Conservation (phyloP, 1,140 invertebrate species). For the Tetragnatha versicolor region DNA sequence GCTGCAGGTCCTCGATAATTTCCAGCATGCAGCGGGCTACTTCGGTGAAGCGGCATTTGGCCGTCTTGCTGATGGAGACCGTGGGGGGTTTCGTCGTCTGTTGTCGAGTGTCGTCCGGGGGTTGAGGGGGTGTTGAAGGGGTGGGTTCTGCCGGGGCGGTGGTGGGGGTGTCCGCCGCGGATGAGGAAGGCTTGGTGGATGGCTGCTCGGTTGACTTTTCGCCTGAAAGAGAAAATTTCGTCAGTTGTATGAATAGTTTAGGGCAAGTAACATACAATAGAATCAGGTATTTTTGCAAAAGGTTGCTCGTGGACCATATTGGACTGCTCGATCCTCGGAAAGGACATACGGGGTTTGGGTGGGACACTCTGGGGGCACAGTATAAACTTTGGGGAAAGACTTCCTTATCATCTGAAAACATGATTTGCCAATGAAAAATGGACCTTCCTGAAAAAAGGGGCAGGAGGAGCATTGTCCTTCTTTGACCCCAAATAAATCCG, state of each 20-base stretch:
- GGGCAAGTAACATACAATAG: neutral
- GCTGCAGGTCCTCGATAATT: slow-evolving; percentile 62
- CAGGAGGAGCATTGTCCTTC: too few relatives aligned
- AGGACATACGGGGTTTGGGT: too few relatives aligned
- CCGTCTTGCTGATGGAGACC: slow-evolving; percentile 33
- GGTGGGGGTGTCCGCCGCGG: neutral
- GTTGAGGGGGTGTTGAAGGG: neutral
- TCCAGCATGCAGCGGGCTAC: slow-evolving; percentile 63
- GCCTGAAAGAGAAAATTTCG: neutral
- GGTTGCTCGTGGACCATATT: neutral
- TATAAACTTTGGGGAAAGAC: too few relatives aligned
- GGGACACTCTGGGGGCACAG: too few relatives aligned
- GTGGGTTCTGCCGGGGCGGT: neutral
- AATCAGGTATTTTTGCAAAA: neutral
- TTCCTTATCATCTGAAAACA: too few relatives aligned
- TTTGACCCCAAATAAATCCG: too few relatives aligned
- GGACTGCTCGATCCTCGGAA: too few relatives aligned
- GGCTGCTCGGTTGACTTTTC: neutral
- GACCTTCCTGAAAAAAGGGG: too few relatives aligned
- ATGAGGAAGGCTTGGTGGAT: neutral
- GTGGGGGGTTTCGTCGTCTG: neutral
- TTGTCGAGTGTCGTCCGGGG: too few relatives aligned
- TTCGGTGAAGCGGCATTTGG: slow-evolving; percentile 59
- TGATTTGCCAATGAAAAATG: too few relatives aligned
- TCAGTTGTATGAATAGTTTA: neutral